Base-by-base conservation (phyloP, 2,797 vertebrate genomes). In the Dryobates pubescens region DNA sequence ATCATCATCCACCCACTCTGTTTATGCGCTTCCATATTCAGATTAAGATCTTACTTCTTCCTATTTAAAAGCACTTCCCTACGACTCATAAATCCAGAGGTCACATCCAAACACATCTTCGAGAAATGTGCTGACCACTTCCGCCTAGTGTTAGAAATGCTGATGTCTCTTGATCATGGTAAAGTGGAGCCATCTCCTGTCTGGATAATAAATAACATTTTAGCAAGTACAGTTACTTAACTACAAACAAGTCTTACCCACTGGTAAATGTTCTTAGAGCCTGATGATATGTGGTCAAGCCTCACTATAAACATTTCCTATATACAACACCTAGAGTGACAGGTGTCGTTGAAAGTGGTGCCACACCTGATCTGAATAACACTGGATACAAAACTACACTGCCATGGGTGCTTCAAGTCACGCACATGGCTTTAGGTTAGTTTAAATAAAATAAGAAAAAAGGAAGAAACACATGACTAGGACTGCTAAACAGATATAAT, bases 181-280 rank as follows among this genome's bases (percentile, higher is more conserved):
- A 91, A 92, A 69, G 90, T 96, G 95, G 95, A 96, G 95, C 95
- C 95, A 95, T 41, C 95, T 96, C 86, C 95, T 95, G 95, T 94
- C 82, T 41, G 0, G 86, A 95, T 84, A 95, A 93, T 61, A 96
- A 95, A 96, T 69, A 88, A 81, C 65, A 45, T 76, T 74, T 84
- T 26, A 61, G 22, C 68, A 91, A 82, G 68, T 61, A 36, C 16
- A 20, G 86, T 69, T 76, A 57, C 45, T 75, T 57, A 81, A 88
- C 74, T 61, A 65, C 34, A 61, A 89, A 74, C 9, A 58, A 36
- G 59, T 89, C 49, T 54, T 82, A 65, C 58, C 15, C 24, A 71
- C 36, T 45, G 4, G 27, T 41, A 72, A 75, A 75, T 14, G 17
- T 43, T 73, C 47, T 82, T 84, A 63, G 24, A 73, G 32, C 4